Evolutionary conservation across 2,888 invertebrate species (phyloP), one percentile per base, ranked within the genome.

Genomic region (Temnothorax rugatulus): DNA sequence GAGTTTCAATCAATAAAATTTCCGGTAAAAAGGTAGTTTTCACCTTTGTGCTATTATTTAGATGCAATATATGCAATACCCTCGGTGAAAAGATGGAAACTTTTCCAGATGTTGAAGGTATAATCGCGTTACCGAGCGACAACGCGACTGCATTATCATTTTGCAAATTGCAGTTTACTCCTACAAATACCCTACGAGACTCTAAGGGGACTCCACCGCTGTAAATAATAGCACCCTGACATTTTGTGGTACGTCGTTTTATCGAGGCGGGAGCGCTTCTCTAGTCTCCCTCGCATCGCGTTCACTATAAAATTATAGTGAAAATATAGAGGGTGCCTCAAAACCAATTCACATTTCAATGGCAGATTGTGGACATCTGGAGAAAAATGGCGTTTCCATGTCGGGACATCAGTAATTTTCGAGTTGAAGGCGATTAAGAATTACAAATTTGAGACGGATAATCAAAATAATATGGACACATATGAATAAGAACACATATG

Each of bases 51-150:
- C 15, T 73, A 57, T 68, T 68, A 79, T 59, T 79, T 54, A 79
- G 21, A 44, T n/a, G 38, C 38, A 18, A 59, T 57, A 29, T 4
- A 86, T 77, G 79, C 77, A 89, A 84, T 86, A 87, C 54, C 13
- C 64, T 84, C 69, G 74, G 77, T 47, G 69, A 68, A 83, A 84
- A 82, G n/a, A 79, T 63, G 77, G 79, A 81, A 73, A 81, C 59
- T 71, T 79, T 50, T 73, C 79, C 79, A 81, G 79, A 81, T 81
- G 79, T 81, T 50, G 18, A 71, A 79, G 79, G 69, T 81, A 79
- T 79, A 79, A 59, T 77, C 73, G 59, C 18, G 34, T 59, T 47
- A 71, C 73, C 34, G 73, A 59, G 34, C 73, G 73, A 71, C 73
- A 71, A 61, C 25, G 38, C 13, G 38, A 47, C 47, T 38, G 73